phyloP scores from a whole-genome alignment of 2,113 vertebrate species.

The Taxidea taxus region DNA sequence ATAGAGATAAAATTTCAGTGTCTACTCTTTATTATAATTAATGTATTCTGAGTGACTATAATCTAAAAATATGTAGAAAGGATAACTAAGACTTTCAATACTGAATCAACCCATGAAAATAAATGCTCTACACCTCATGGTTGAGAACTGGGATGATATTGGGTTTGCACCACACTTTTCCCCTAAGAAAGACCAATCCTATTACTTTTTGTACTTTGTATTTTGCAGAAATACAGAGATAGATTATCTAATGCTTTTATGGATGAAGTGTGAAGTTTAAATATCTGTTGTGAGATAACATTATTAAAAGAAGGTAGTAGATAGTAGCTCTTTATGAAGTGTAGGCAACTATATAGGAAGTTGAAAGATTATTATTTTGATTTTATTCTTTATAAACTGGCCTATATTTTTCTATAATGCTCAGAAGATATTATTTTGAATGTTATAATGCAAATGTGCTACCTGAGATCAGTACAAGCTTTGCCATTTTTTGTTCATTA shows the following conservation, averaged over 20 bases:
- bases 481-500: not conserved
- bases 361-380: not conserved
- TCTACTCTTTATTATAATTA: slow-evolving; percentile 18
- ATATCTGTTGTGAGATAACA: not conserved
- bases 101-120: not conserved
- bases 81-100: not conserved
- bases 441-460: not conserved
- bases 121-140: not conserved
- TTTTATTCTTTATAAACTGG: not conserved
- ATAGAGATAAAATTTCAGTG: not conserved
- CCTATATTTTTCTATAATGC: not conserved
- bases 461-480: not conserved
- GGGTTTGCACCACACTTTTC: not conserved
- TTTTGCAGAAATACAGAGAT: not conserved
- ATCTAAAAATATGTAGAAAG: not conserved
- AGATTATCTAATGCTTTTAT: not conserved
- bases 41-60: not conserved
- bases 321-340: not conserved
- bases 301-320: not conserved
- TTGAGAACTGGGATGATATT: not conserved
- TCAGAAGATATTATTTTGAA: not conserved
- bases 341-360: not conserved
- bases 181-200: not conserved
- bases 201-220: not conserved
- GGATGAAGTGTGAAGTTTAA: not conserved